Base-by-base conservation (phyloP, 2,113 vertebrate species). In the Stercorarius parasiticus region DNA sequence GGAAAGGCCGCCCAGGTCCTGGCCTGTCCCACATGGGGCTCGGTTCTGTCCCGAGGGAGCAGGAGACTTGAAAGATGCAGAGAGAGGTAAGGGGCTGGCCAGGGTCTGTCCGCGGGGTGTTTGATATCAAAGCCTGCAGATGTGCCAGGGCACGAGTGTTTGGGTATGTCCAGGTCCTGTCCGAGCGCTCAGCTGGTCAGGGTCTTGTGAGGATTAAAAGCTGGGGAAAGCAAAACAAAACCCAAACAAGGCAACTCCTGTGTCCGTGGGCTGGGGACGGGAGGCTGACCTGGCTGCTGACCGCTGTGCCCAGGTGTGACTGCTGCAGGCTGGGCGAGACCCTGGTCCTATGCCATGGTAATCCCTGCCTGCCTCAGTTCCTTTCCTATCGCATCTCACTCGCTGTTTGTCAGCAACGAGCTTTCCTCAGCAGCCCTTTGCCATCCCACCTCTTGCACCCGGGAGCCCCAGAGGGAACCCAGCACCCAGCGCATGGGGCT, bases 261-360 rank as follows among this genome's bases (percentile, higher is more conserved):
- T 40, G 67, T 61, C 45, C 1, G 0, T 26, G 55, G 55, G 29
- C 64, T 86, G 40, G 78, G 40, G 64, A 10, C 2, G 4, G n/a
- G 56, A 53, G 62, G 13, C 3, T 5, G 29, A 40, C 16, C 32
- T 49, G 50, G 23, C 36, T 5, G 4, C 62, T 20, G 26, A 43
- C 5, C 0, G 0, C 56, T 32, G 30, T 69, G 52, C 45, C 67
- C 38, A 22, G 3, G 0, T 17, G 25, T 64, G 59, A 10, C 34
- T 25, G n/a, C 92, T 62, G 69, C 45, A 49, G 55, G 13, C 15
- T 2, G 10, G 6, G 32, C 0, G 3, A 69, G 18, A 32, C 58
- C 43, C 30, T 3, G 4, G 5, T 40, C 32, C 69, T 42, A 7
- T 10, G 3, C 40, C 11, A 1, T 7, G 11, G 27, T 20, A 66